phyloP scores from a whole-genome alignment of 2,113 vertebrate species.

The Rhinopomastus cyanomelas region DNA sequence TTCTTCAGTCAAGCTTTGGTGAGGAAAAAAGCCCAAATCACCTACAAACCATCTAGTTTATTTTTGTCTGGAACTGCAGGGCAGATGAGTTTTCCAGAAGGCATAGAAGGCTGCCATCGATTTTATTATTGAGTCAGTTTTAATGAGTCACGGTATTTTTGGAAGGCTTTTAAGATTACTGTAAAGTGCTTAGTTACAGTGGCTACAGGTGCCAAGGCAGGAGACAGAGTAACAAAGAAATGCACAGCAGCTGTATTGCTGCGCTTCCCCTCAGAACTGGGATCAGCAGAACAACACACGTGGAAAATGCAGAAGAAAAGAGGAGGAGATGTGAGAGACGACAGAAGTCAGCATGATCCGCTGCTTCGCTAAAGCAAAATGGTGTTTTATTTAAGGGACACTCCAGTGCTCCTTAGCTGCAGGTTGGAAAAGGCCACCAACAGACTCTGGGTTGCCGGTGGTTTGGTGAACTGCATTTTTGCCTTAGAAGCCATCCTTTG shows the following conservation, averaged over 20 bases:
- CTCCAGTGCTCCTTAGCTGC: conserved; percentile 7
- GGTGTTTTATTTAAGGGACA: conserved; percentile 31
- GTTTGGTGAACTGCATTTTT: not conserved
- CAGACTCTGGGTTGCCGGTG: not conserved
- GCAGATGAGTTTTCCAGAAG: conserved; percentile 62
- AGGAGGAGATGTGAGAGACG: conserved; percentile 58
- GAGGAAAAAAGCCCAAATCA: not conserved
- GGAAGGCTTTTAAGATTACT: conserved; percentile 70
- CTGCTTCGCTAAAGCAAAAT: conserved; percentile 11
- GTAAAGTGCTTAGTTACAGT: conserved; percentile 71
- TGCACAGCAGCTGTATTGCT: conserved; percentile 61
- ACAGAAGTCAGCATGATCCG: conserved; percentile 62
- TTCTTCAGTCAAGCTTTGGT: not conserved
- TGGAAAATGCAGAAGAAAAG: conserved; percentile 41
- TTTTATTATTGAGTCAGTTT: conserved; percentile 72
- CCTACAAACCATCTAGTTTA: conserved; percentile 22
- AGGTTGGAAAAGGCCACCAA: conserved; percentile 6
- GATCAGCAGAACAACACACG: conserved; percentile 57
- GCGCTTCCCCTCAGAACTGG: conserved; percentile 54
- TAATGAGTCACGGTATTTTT: conserved; percentile 72
- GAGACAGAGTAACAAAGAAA: conserved; percentile 63
- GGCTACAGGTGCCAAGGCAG: conserved; percentile 69
- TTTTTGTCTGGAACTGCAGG: conserved; percentile 58
- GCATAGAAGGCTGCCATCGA: conserved; percentile 55
- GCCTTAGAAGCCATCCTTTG: conserved; percentile 55